phyloP scores from a whole-genome alignment of 1,140 invertebrate species.

The Argopecten irradians region DNA sequence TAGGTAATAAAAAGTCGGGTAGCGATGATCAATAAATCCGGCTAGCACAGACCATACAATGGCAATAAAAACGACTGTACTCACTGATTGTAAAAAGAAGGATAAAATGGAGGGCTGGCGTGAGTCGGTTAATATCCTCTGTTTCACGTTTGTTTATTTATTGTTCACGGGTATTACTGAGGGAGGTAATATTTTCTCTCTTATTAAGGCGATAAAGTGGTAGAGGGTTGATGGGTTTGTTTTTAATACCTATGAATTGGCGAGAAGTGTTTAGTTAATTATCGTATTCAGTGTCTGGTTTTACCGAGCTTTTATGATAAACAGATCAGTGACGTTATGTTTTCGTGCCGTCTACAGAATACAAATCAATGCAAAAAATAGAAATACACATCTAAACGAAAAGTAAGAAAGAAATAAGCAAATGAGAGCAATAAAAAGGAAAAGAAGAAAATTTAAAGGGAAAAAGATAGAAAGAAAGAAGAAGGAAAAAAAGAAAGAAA shows the following conservation, averaged over 20 bases:
- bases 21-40: neutral
- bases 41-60: neutral
- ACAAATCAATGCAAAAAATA: too few relatives aligned
- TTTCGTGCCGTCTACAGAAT: too few relatives aligned
- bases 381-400: too few relatives aligned
- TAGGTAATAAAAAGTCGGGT: conserved; percentile 7
- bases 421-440: too few relatives aligned
- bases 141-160: neutral
- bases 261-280: too few relatives aligned
- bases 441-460: too few relatives aligned
- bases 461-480: too few relatives aligned
- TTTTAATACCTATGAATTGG: neutral
- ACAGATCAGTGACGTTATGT: too few relatives aligned
- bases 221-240: neutral
- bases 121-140: neutral
- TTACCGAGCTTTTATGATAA: too few relatives aligned
- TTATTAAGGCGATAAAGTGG: neutral
- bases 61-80: neutral
- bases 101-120: neutral
- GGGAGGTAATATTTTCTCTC: neutral
- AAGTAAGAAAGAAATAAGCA: too few relatives aligned
- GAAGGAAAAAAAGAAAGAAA: too few relatives aligned
- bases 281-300: too few relatives aligned
- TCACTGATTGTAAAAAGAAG: neutral
- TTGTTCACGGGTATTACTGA: neutral